Base-by-base conservation (phyloP, 2,797 vertebrate genomes). In the Sebastes cheni region DNA sequence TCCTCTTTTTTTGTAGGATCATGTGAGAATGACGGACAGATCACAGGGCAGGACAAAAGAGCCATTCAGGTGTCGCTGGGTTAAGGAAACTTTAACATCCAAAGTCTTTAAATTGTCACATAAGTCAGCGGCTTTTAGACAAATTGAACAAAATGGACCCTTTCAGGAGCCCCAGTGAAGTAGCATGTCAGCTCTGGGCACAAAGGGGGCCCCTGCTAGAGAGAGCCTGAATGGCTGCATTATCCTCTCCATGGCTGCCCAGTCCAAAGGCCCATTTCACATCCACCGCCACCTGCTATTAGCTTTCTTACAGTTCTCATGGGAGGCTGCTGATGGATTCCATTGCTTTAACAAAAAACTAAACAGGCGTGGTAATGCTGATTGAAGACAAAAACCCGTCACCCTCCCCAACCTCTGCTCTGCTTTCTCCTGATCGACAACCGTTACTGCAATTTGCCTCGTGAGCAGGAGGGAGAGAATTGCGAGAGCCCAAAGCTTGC, bases 91-190 rank as follows among this genome's bases (percentile, higher is more conserved):
- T 91, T 95, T 91, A 96, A 94, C 89, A 92, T 90, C 91, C 86
- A 90, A 92, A 93, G 93, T 95, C 93, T 95, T 94, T 92, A 91
- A 95, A 95, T 92, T 95, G 94, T 95, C 95, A 95, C 88, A 94
- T 95, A 96, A 96, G 93, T 94, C 93, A 95, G 93, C 56, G 16
- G 87, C 94, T 96, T 96, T 96, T 94, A 96, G 93, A 97, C 91
- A 96, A 96, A 96, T 94, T 95, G 92, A 96, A 94, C 90, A 96
- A 97, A 96, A 95, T 94, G 89, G 92, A 86, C 78, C 91, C 92
- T 96, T 96, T 96, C 91, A 96, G 92, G 69, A 80, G 88, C 84
- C 86, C 77, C 87, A 46, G 91, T 90, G 91, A 94, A 92, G 94
- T 91, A 92, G 94, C 93, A 92, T 91, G 92, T 95, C 93, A 94